Conservation (phyloP, 2,113 vertebrate species). For the Petroica traversi region DNA sequence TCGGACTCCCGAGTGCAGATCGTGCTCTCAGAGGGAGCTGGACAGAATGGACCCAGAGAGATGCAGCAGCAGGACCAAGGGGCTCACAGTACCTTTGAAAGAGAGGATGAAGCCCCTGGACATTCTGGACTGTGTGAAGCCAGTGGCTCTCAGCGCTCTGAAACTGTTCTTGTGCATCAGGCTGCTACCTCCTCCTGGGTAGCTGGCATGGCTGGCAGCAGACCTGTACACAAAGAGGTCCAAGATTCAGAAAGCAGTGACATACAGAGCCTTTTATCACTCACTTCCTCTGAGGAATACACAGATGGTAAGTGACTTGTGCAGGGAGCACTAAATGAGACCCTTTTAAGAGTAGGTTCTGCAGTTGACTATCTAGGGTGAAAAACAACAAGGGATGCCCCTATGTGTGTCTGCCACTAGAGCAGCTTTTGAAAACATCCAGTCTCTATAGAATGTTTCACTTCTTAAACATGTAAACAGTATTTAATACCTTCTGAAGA, state of each 20-base stretch:
- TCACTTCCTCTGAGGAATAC: slow-evolving; percentile 89
- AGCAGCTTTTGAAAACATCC: background rate
- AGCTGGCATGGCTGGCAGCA: slow-evolving; percentile 79
- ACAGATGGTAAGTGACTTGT: slow-evolving; percentile 85
- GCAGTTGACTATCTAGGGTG: background rate
- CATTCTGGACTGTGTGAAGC: slow-evolving; percentile 82
- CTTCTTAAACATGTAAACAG: background rate
- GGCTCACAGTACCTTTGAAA: slow-evolving; percentile 67
- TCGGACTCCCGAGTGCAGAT: slow-evolving; percentile 90
- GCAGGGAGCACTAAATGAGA: background rate
- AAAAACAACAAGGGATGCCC: background rate
- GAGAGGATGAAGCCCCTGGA: slow-evolving; percentile 75
- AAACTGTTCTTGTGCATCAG: slow-evolving; percentile 90
- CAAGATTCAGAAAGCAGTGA: slow-evolving; percentile 91
- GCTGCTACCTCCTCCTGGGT: slow-evolving; percentile 85
- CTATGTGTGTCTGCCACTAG: background rate
- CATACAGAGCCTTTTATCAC: slow-evolving; percentile 94
- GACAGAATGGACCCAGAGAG: slow-evolving; percentile 51
- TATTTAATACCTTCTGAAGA: background rate
- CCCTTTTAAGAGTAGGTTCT: background rate
- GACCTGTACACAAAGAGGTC: slow-evolving; percentile 75
- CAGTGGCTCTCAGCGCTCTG: slow-evolving; percentile 84
- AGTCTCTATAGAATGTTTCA: background rate
- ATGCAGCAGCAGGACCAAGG: slow-evolving; percentile 63
- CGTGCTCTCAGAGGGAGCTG: slow-evolving; percentile 87